Evolutionary conservation across 2,797 vertebrate species (phyloP), one percentile per base, ranked within the genome.

Genomic region (Eulemur mongoz): DNA sequence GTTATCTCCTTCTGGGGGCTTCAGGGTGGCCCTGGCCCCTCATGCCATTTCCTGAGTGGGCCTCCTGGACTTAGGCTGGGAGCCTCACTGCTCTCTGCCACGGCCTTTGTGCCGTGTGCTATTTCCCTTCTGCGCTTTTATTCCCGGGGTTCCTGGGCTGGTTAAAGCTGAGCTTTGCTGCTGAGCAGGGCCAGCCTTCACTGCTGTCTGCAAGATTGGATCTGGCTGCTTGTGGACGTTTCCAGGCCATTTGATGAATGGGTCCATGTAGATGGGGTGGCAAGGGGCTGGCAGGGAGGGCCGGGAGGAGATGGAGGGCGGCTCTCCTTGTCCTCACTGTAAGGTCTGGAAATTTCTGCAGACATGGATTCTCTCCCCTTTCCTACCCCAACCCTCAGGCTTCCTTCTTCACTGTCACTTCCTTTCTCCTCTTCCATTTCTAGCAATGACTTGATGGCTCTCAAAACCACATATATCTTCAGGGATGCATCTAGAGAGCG

Each of bases 241-340:
- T 96, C 48, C 40, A 57, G 88, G 72, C 52, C 69, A 54, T 75
- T 54, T 95, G 93, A 98, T 92, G 80, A 89, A 92, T 80, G 88
- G 85, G n/a, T 32, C 54, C 78, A 23, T 75, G 67, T 75, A 93
- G 97, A 86, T 50, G 35, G 48, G 40, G 72, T 92, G 79, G 80
- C n/a, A 73, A 80, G 70, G 48, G 52, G 32, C 54, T 40, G 61
- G 50, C 0, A 3, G 45, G 61, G 38, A 75, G 57, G 4, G n/a
- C 4, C 5, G 18, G 22, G 40, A 67, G 25, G 43, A 82, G 63
- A 72, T 0, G 13, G 40, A 92, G 14, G 14, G 30, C 32, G 14
- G 23, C 32, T 40, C 40, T 50, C 59, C 18, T 89, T 89, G 70
- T 27, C n/a, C 48, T 86, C n/a, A 30, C 10, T 38, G 83, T 78